Evolutionary conservation across 2,888 invertebrate genomes (phyloP).

Genomic region (Acrobasis suavella): DNA sequence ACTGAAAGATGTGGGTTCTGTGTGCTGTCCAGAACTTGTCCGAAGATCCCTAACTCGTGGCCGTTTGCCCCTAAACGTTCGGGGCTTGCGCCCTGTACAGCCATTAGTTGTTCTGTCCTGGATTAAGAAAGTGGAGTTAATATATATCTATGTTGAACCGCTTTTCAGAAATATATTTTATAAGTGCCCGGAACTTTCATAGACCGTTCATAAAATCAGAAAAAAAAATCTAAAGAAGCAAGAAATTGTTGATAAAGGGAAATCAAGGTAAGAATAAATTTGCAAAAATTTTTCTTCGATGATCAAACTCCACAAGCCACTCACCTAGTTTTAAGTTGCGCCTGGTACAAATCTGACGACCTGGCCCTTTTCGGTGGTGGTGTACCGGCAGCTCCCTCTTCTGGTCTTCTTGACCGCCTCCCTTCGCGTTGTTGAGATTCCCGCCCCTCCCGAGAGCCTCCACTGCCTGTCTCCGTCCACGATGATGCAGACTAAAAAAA

Average conservation of each 20-base stretch:
- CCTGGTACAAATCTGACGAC: slow-evolving; percentile 86
- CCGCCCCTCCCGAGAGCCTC: slow-evolving; percentile 66
- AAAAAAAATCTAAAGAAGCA: too few relatives aligned
- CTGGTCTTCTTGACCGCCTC: slow-evolving; percentile 78
- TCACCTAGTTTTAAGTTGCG: slow-evolving; percentile 81
- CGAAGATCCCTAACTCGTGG: slow-evolving; percentile 87
- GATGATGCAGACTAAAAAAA: slow-evolving; percentile 66
- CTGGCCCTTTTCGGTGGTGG: slow-evolving; percentile 87
- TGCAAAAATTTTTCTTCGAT: background rate
- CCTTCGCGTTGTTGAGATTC: slow-evolving; percentile 64
- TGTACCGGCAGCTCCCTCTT: slow-evolving; percentile 74
- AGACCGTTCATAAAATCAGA: too few relatives aligned
- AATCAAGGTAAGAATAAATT: background rate
- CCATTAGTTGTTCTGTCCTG: slow-evolving; percentile 76
- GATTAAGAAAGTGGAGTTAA: slow-evolving; percentile 46
- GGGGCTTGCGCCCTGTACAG: slow-evolving; percentile 79
- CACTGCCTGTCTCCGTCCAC: slow-evolving; percentile 77
- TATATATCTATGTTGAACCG: background rate
- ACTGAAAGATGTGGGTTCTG: slow-evolving; percentile 83
- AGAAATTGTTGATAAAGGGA: too few relatives aligned
- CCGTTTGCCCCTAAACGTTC: slow-evolving; percentile 84
- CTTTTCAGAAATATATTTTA: too few relatives aligned
- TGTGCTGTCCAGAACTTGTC: slow-evolving; percentile 89
- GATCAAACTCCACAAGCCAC: slow-evolving; percentile 32
- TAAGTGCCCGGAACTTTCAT: too few relatives aligned